Conservation (phyloP, 2,113 vertebrate species). For the Psittacula cyanocephala region DNA sequence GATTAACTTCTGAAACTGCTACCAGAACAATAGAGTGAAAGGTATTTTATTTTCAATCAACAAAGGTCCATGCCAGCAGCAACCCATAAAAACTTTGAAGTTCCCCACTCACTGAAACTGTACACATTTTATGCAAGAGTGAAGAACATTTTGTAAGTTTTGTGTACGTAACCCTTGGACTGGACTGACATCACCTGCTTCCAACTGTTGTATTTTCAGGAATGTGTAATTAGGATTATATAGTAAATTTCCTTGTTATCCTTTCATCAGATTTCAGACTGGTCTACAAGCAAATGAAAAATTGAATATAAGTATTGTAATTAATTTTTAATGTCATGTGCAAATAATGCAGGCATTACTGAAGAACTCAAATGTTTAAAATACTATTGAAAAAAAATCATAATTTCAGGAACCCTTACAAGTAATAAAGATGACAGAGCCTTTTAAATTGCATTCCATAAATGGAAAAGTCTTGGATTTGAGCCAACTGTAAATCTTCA, state of each 20-base stretch:
- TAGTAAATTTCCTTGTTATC: slow-evolving; percentile 68
- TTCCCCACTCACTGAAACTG: slow-evolving; percentile 58
- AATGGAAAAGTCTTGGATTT: slow-evolving; percentile 62
- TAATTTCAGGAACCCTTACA: slow-evolving; percentile 71
- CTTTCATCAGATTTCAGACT: slow-evolving; percentile 66
- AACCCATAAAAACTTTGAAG: slow-evolving; percentile 61
- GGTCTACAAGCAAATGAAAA: slow-evolving; percentile 61
- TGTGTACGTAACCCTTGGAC: slow-evolving; percentile 78
- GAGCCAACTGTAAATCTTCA: slow-evolving; percentile 65
- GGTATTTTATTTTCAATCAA: slow-evolving; percentile 69
- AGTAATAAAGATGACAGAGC: slow-evolving; percentile 64
- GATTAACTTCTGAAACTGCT: slow-evolving; percentile 79
- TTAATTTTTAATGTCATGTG: slow-evolving; percentile 67
- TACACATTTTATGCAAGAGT: slow-evolving; percentile 76
- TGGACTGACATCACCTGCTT: slow-evolving; percentile 66
- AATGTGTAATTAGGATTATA: slow-evolving; percentile 75
- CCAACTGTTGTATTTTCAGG: slow-evolving; percentile 69
- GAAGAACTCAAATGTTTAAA: slow-evolving; percentile 68
- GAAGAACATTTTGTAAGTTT: slow-evolving; percentile 76
- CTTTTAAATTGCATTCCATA: slow-evolving; percentile 63
- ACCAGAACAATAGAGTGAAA: slow-evolving; percentile 63
- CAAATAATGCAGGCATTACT: slow-evolving; percentile 69
- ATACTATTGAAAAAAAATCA: slow-evolving; percentile 50
- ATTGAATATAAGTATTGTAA: slow-evolving; percentile 39
- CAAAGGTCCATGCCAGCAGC: slow-evolving; percentile 64